phyloP scores from a whole-genome alignment of 1,140 invertebrate species.

The Platyscapa corneri region DNA sequence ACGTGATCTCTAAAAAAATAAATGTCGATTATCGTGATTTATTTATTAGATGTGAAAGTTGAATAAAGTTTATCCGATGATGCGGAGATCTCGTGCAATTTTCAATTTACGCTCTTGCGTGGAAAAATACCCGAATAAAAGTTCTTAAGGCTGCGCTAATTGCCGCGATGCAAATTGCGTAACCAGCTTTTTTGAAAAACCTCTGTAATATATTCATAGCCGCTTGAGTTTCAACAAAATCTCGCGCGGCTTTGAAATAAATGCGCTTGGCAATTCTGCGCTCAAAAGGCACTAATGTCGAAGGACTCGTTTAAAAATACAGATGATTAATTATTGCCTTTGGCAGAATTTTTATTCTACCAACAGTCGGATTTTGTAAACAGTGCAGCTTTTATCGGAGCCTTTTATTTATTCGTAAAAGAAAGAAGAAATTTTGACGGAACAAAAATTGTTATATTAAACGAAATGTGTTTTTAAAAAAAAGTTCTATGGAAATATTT shows the following conservation, averaged over 20 bases:
- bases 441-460: neutral
- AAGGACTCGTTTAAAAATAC: neutral
- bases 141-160: neutral
- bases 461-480: no score
- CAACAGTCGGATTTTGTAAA: neutral
- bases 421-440: neutral
- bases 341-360: neutral
- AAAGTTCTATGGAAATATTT: no score
- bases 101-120: neutral
- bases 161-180: no score
- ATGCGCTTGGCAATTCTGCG: neutral
- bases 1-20: constrained; percentile 15
- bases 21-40: constrained; percentile 11
- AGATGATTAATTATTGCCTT: neutral
- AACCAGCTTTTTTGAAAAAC: no score
- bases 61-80: constrained; percentile 13
- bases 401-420: neutral
- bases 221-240: neutral
- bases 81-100: neutral
- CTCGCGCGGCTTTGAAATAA: neutral
- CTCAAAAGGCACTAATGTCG: neutral
- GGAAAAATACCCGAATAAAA: neutral
- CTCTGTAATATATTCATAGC: no score
- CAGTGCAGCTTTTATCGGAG: neutral
- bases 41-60: neutral